phyloP scores from a whole-genome alignment of 2,797 vertebrate species.

The Spondyliosoma cantharus region DNA sequence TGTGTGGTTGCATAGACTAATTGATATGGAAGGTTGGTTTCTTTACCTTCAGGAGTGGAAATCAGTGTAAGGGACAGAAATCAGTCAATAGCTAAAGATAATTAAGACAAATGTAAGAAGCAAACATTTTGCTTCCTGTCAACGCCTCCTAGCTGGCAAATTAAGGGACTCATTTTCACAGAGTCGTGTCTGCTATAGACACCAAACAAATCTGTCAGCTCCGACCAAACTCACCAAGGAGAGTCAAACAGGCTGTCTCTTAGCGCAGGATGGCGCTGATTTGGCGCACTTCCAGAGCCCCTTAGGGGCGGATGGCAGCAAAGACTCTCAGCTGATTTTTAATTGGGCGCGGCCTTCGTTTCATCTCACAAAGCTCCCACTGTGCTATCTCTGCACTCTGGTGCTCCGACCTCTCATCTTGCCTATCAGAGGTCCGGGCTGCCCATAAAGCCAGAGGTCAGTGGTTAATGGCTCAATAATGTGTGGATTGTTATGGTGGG shows the following conservation, averaged over 20 bases:
- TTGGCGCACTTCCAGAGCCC: constrained; percentile 46
- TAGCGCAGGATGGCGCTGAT: constrained; percentile 27
- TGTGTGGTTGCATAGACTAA: background rate
- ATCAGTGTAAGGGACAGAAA: background rate
- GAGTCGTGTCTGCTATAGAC: background rate
- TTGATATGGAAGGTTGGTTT: background rate
- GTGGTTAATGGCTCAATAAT: constrained; percentile 75
- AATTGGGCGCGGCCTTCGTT: constrained; percentile 77
- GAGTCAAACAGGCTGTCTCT: constrained; percentile 1
- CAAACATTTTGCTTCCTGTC: constrained; percentile 11
- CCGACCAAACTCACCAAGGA: background rate
- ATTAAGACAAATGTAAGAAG: background rate
- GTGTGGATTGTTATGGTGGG: constrained; percentile 68
- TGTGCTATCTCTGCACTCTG: constrained; percentile 63
- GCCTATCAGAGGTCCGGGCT: constrained; percentile 50
- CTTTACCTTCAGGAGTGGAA: constrained; percentile 13
- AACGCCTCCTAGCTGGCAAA: constrained; percentile 14
- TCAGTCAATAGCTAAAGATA: background rate
- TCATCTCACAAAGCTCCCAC: constrained; percentile 70
- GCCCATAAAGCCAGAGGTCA: constrained; percentile 69
- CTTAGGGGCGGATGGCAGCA: constrained; percentile 20
- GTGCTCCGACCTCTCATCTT: constrained; percentile 43
- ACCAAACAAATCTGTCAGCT: constrained; percentile 1
- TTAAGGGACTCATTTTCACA: background rate
- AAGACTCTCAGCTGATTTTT: constrained; percentile 47